Evolutionary conservation across 2,113 vertebrate species (phyloP), one percentile per base, ranked within the genome.

Genomic region (Anguilla japonica): DNA sequence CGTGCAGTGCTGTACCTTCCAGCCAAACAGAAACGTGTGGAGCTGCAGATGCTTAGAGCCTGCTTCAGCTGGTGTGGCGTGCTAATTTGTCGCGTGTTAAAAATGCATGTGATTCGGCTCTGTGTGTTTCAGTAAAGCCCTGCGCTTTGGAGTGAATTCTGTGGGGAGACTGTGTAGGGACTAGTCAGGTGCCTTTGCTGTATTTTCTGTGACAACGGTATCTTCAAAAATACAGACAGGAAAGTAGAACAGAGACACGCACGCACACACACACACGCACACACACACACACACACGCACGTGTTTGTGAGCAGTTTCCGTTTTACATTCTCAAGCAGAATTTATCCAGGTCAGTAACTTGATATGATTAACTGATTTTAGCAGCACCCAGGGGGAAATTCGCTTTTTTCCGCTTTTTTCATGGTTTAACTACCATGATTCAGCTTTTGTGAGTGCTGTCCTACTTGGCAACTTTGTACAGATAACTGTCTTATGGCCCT

Each of bases 281-380:
- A 81, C 57, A 46, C 39, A 26, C 29, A 63, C 41, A 43, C 84
- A 85, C 71, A 9, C 20, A 67, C 79, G 50, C 81, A 84, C n/a
- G 18, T 71, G 26, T 71, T 83, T 67, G 7, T n/a, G 80, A 40
- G 85, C 4, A n/a, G 82, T 87, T 88, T 82, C 18, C 88, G 56
- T 86, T 82, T 87, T 84, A 86, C 41, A 43, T 46, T 81, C 85
- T 87, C 85, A 87, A 34, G 83, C 85, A 79, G 88, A 89, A 84
- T 89, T 84, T 89, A 88, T 92, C 87, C 86, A 88, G 90, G 91
- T 92, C 91, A 92, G 86, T 90, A 88, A 88, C 84, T 90, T 87
- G 89, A 90, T 92, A 88, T 89, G 88, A 92, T 91, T 88, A 89
- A 89, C 83, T 87, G 88, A 87, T 87, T 87, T 85, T 85, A 90